Base-by-base conservation (phyloP, 2,797 vertebrate genomes). In the Morus bassanus region DNA sequence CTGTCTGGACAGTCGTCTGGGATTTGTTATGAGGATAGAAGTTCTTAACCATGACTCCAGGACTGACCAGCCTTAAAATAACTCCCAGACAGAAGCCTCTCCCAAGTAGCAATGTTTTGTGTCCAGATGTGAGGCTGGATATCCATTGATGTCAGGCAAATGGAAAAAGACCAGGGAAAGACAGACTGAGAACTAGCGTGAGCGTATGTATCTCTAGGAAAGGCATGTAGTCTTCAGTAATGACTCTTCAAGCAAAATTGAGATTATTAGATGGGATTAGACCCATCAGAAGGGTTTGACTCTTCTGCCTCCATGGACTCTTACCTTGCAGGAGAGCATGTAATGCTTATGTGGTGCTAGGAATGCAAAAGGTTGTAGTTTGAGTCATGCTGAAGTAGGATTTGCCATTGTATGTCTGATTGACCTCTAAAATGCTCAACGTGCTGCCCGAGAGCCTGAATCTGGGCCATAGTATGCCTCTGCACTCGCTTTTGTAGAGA, bases 361-460 rank as follows among this genome's bases (percentile, higher is more conserved):
- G 35, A 78, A 68, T 10, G 23, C 18, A 59, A 63, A 63, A 12
- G 7, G 9, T 33, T 16, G 9, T n/a, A 72, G n/a, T 27, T 67
- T 1, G 9, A 27, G 56, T 59, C 16, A 18, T n/a, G 13, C 9
- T 0, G 2, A 88, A 51, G 28, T 3, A 67, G 11, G 16, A 18
- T 72, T 82, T 64, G 56, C 15, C 1, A 2, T 3, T 53, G 9
- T 33, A 6, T 1, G 0, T 56, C 11, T 57, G 17, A 57, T 61
- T 77, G 54, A 87, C 45, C 18, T 80, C n/a, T 50, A 57, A 81
- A 68, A 41, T 0, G 3, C 21, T 67, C 37, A 6, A 65, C 30
- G 67, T 64, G 19, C 37, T 94, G 13, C n/a, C 18, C 2, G 7
- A 53, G 21, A 79, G 24, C 24, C 41, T 7, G 9, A 72, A 33